These are phyloP conservation scores for Yponomeuta sedellus DNA, from an alignment of 2,888 invertebrate species.

Conservation along the genomic window DNA sequence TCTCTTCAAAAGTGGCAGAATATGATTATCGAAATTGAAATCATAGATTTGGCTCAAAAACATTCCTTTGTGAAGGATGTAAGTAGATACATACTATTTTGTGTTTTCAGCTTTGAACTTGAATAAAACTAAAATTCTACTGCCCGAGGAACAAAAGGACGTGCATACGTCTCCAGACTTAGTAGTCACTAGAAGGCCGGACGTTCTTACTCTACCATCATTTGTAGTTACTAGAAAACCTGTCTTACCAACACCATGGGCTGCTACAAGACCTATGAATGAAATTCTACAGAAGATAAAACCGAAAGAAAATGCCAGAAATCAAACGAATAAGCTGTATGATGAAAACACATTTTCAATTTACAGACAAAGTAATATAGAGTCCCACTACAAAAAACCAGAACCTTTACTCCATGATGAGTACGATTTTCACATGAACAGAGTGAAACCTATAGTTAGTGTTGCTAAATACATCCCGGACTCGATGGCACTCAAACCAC, in stretches of 20 bases:
- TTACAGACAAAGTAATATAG: neutral
- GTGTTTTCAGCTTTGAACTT: neutral
- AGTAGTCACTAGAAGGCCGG: no score
- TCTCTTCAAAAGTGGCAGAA: no score
- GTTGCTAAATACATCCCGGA: neutral
- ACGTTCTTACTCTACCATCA: no score
- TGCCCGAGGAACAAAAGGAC: neutral
- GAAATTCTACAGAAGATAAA: neutral
- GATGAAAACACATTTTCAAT: neutral
- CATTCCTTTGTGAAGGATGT: no score
- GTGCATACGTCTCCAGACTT: neutral
- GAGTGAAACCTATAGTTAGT: neutral
- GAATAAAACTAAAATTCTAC: neutral
- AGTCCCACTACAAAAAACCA: neutral
- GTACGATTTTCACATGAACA: neutral
- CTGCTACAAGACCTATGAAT: neutral
- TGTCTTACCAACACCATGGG: neutral
- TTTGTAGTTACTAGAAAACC: neutral
- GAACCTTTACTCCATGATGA: neutral
- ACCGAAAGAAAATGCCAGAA: neutral
- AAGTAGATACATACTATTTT: neutral
- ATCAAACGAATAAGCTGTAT: neutral
- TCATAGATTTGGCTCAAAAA: no score
- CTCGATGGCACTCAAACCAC: slow-evolving; percentile 1
- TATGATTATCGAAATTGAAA: no score